These are phyloP conservation scores for Encarsia formosa DNA, from an alignment of 2,888 invertebrate species.

Conservation along the genomic window DNA sequence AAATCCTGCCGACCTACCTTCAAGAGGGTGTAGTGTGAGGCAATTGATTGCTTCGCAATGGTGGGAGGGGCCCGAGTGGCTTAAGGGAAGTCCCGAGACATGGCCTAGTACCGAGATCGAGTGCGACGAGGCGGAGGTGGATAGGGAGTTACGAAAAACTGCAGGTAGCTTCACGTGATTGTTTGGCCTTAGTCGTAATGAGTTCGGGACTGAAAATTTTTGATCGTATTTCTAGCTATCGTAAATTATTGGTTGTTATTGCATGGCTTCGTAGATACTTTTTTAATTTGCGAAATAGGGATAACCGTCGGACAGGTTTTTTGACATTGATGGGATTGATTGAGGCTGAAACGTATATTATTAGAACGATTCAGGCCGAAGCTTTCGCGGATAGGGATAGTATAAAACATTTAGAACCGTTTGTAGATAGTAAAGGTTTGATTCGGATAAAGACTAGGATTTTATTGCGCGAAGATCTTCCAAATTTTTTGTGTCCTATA, in stretches of 20 bases:
- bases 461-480: background rate
- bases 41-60: background rate
- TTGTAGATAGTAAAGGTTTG: background rate
- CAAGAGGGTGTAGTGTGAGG: background rate
- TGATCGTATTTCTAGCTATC: conserved; percentile 28
- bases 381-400: background rate
- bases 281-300: background rate
- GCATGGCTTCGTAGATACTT: background rate
- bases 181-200: conserved; percentile 6
- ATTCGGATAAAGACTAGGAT: conserved; percentile 7
- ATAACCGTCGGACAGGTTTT: background rate
- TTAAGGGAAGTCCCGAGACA: background rate
- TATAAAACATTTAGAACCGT: background rate
- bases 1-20: conserved; percentile 3
- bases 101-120: background rate
- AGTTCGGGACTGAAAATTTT: background rate
- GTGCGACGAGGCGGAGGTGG: background rate
- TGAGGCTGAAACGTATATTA: background rate
- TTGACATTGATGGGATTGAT: background rate
- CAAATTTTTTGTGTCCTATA: conserved; percentile 5
- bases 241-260: conserved; percentile 27
- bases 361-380: background rate
- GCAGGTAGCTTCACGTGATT: background rate
- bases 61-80: conserved; percentile 3
- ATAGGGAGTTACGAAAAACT: background rate